Conservation (phyloP, 2,113 vertebrate genomes). For the Epinephelus fuscoguttatus region DNA sequence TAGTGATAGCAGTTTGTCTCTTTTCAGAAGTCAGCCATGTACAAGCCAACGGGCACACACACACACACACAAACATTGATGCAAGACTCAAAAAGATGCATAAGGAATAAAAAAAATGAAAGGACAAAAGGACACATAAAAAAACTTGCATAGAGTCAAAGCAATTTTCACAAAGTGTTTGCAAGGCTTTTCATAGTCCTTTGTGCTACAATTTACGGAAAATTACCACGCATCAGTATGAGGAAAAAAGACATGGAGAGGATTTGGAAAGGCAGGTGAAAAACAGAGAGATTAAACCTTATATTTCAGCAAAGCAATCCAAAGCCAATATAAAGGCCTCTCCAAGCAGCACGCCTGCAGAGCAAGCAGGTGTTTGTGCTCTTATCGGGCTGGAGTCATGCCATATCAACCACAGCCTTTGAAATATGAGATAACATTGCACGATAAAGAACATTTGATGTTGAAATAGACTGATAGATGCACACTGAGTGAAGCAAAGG, state of each 20-base stretch:
- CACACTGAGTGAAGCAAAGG: conserved; percentile 44
- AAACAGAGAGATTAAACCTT: conserved; percentile 49
- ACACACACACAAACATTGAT: not conserved
- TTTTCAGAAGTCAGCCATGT: conserved; percentile 7
- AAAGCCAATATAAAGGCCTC: conserved; percentile 57
- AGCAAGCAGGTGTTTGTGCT: conserved; percentile 69
- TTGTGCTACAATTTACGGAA: conserved; percentile 33
- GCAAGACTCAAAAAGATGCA: not conserved
- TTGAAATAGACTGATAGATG: conserved; percentile 61
- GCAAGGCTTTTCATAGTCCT: conserved; percentile 28
- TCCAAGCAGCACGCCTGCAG: conserved; percentile 50
- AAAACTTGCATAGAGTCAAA: conserved; percentile 16
- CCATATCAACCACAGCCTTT: conserved; percentile 64
- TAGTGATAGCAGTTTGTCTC: conserved; percentile 18
- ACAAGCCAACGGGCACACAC: too few species aligned
- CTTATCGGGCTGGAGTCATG: conserved; percentile 64
- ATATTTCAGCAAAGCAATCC: conserved; percentile 34
- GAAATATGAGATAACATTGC: conserved; percentile 65
- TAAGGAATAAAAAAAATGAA: not conserved
- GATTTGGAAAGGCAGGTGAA: conserved; percentile 36
- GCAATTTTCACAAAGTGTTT: conserved; percentile 24
- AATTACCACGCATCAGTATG: conserved; percentile 3
- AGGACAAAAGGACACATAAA: conserved; percentile 7
- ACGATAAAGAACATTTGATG: conserved; percentile 68
- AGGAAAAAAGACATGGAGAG: conserved; percentile 2